Conservation (phyloP, 2,113 vertebrate genomes). For the Dermatemys mawii region DNA sequence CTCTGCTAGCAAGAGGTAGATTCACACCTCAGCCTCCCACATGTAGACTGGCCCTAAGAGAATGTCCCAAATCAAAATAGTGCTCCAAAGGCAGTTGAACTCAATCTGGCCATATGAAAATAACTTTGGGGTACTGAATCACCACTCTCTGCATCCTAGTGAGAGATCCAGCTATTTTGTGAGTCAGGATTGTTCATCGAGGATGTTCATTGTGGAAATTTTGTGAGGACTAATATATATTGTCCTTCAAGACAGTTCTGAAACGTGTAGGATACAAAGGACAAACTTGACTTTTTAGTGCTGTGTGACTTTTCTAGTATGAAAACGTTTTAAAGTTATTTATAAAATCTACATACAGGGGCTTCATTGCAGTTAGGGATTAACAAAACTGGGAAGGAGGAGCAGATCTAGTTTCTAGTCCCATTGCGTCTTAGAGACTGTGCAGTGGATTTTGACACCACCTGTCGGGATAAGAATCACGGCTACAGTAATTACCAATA, state of each 20-base stretch:
- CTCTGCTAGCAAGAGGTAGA: neutral
- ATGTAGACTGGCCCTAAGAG: neutral
- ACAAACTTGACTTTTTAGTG: fast-evolving
- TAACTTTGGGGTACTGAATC: neutral
- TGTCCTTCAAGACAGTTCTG: neutral
- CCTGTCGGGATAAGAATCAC: conserved; percentile 37
- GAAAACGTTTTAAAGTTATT: neutral
- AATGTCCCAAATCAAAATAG: neutral
- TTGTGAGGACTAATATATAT: neutral
- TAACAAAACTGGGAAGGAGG: neutral
- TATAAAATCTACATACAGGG: neutral
- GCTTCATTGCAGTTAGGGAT: neutral
- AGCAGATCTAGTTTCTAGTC: neutral
- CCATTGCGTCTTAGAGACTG: neutral
- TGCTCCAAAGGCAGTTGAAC: neutral
- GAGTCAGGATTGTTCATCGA: neutral
- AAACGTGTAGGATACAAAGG: neutral
- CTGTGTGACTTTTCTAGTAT: neutral
- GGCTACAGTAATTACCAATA: conserved; percentile 17
- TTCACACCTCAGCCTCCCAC: neutral
- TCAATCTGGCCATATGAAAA: neutral
- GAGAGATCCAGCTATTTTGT: neutral
- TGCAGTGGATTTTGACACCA: conserved; percentile 31
- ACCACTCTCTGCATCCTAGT: neutral
- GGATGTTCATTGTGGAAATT: neutral